phyloP scores from a whole-genome alignment of 2,888 invertebrate species.

The Suillia variegata region DNA sequence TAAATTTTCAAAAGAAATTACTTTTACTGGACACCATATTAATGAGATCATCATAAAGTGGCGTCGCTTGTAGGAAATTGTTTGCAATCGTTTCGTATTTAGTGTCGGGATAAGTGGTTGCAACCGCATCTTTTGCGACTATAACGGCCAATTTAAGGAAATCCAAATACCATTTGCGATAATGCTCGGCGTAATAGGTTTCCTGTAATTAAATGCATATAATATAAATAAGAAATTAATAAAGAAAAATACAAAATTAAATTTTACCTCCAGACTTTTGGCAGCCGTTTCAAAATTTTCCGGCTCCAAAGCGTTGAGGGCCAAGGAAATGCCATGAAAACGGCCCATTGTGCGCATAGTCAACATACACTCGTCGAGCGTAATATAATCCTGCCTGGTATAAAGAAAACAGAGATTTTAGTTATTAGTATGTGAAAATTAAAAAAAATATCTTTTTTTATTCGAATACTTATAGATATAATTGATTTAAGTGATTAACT shows the following conservation, averaged over 20 bases:
- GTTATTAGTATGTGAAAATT: too few relatives aligned
- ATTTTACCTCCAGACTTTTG: conserved; percentile 51
- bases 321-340: conserved; percentile 67
- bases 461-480: neutral
- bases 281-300: conserved; percentile 62
- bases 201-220: too few relatives aligned
- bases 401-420: neutral
- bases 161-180: conserved; percentile 66
- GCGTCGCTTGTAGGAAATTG: conserved; percentile 64
- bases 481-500: neutral
- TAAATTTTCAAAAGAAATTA: too few relatives aligned
- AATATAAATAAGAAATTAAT: too few relatives aligned
- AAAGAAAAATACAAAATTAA: too few relatives aligned
- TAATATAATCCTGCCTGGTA: conserved; percentile 63
- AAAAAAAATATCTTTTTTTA: too few relatives aligned
- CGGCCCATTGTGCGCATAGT: conserved; percentile 65
- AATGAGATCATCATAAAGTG: conserved; percentile 63
- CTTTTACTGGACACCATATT: conserved; percentile 48
- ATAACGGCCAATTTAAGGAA: conserved; percentile 64
- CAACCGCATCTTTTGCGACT: conserved; percentile 69
- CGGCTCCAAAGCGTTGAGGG: conserved; percentile 66
- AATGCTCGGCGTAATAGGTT: conserved; percentile 65
- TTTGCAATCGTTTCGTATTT: conserved; percentile 66
- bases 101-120: conserved; percentile 67
- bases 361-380: conserved; percentile 63